Conservation (phyloP, 2,113 vertebrate genomes). For the Pseudois nayaur region DNA sequence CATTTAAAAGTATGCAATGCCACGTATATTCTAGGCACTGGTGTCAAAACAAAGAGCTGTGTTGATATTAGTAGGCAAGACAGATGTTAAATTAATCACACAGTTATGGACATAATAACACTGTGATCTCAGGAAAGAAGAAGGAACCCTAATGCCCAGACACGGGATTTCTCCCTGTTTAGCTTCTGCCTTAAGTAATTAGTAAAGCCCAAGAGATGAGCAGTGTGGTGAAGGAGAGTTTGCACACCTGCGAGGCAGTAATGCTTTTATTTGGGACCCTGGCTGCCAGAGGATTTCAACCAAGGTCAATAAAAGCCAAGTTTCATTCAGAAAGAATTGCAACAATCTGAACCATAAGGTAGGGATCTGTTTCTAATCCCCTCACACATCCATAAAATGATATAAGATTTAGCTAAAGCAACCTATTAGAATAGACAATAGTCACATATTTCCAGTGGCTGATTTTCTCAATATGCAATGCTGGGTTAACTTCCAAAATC, state of each 20-base stretch:
- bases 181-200: slow-evolving; percentile 62
- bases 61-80: slow-evolving; percentile 8
- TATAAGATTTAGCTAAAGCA: slow-evolving; percentile 69
- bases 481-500: slow-evolving; percentile 76
- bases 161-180: slow-evolving; percentile 45
- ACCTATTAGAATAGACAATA: slow-evolving; percentile 77
- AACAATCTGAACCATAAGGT: slow-evolving; percentile 62
- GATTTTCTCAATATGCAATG: slow-evolving; percentile 70
- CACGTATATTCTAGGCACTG: not conserved
- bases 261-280: slow-evolving; percentile 63
- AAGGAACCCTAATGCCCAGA: slow-evolving; percentile 40
- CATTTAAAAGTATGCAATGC: not conserved
- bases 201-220: slow-evolving; percentile 56
- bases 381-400: slow-evolving; percentile 72
- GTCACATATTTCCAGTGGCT: slow-evolving; percentile 66
- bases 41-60: slow-evolving; percentile 25
- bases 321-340: slow-evolving; percentile 67
- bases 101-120: slow-evolving; percentile 50
- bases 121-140: slow-evolving; percentile 51
- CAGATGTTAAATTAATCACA: slow-evolving; percentile 48
- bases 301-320: slow-evolving; percentile 63
- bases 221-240: not conserved
- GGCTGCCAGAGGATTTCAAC: slow-evolving; percentile 67
- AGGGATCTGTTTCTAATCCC: slow-evolving; percentile 77
- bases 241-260: slow-evolving; percentile 59